Conservation (phyloP, 2,888 invertebrate species). For the Conomelus anceps region DNA sequence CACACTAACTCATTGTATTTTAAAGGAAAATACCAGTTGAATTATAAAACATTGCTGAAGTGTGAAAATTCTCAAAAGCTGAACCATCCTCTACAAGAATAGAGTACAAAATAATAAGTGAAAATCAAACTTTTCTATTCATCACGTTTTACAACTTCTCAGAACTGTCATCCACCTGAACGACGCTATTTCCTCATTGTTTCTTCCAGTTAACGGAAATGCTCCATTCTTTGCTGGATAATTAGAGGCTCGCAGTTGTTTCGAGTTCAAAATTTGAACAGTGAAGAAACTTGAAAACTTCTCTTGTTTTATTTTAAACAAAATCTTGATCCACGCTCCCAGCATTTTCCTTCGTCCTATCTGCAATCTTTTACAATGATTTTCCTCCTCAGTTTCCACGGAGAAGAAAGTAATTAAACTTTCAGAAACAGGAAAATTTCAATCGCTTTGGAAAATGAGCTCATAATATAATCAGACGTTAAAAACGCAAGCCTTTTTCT, state of each 20-base stretch:
- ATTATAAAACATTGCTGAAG: no score
- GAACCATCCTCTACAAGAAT: background rate
- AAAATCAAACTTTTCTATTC: background rate
- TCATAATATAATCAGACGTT: background rate
- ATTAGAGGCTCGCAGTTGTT: background rate
- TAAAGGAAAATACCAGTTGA: no score
- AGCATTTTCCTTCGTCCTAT: background rate
- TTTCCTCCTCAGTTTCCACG: no score
- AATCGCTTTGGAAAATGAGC: background rate
- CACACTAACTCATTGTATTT: no score
- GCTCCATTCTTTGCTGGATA: background rate
- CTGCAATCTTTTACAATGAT: background rate
- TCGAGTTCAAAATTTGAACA: background rate
- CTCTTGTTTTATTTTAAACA: background rate
- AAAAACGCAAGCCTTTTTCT: background rate
- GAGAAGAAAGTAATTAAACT: background rate
- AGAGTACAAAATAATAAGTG: background rate
- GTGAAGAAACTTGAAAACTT: background rate
- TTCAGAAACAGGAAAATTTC: background rate
- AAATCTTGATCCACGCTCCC: background rate
- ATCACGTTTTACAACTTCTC: background rate
- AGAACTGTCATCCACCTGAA: background rate
- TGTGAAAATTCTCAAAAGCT: background rate
- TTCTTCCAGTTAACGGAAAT: background rate
- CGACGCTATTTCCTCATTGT: background rate